Conservation (phyloP, 2,797 vertebrate genomes). For the Lutra lutra region DNA sequence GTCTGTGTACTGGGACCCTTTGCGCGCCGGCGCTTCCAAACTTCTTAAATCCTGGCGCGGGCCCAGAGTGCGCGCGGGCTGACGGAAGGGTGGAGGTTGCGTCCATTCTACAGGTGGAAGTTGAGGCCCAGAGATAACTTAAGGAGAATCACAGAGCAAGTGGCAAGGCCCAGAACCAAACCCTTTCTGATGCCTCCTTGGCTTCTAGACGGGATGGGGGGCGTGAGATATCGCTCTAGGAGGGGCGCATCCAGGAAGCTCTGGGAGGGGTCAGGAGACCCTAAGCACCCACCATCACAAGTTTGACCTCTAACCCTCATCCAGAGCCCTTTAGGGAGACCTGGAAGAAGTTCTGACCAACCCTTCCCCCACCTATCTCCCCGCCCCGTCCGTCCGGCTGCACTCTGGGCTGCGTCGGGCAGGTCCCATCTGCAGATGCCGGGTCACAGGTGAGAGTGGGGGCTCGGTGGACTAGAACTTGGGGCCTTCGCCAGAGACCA, state of each 20-base stretch:
- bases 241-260: background rate
- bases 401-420: background rate
- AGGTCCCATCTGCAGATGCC: background rate
- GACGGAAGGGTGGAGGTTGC: background rate
- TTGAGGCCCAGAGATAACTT: background rate
- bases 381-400: background rate
- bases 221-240: fast-evolving
- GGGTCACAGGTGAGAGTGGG: background rate
- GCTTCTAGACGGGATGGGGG: background rate
- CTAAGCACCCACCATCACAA: background rate
- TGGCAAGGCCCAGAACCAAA: background rate
- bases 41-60: background rate
- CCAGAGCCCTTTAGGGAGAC: background rate
- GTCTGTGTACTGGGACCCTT: background rate
- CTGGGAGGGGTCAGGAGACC: background rate
- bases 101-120: background rate
- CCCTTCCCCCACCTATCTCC: too few species aligned
- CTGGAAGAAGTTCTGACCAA: background rate
- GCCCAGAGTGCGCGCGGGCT: background rate
- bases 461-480: background rate
- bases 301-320: background rate
- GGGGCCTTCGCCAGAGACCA: background rate
- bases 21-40: background rate
- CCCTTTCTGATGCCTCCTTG: background rate
- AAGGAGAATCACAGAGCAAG: background rate